phyloP scores from a whole-genome alignment of 1,140 invertebrate species.

The Oreohelix idahoensis region DNA sequence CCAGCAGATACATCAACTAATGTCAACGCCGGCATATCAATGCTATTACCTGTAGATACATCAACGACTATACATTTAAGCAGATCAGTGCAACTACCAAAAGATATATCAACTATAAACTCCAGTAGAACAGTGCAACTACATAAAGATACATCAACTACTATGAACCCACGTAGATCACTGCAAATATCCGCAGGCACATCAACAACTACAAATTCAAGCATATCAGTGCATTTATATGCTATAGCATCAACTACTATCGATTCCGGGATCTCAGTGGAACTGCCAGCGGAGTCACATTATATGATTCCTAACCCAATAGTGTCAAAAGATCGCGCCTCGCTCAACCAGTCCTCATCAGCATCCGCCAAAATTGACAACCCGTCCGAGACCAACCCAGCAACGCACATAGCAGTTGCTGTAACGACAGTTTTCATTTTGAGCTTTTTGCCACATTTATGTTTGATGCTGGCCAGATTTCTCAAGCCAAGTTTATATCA shows the following conservation, averaged over 20 bases:
- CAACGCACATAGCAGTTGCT: conserved; percentile 47
- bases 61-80: not conserved
- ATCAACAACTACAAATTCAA: too few species aligned
- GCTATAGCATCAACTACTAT: too few species aligned
- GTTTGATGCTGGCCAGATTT: conserved; percentile 32
- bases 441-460: conserved; percentile 51
- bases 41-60: too few species aligned
- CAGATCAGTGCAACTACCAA: not conserved
- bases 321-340: not conserved
- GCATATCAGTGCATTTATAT: too few species aligned
- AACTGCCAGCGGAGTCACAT: not conserved
- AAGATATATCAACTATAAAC: not conserved
- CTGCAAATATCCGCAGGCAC: too few species aligned
- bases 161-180: too few species aligned
- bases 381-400: not conserved
- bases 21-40: too few species aligned
- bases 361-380: not conserved
- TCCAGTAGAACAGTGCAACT: not conserved
- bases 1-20: too few species aligned
- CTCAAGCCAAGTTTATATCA: conserved; percentile 36
- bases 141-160: not conserved
- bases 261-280: not conserved
- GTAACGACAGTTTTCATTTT: conserved; percentile 52
- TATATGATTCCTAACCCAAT: not conserved
- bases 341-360: too few species aligned